These are phyloP conservation scores for Cataglyphis hispanica DNA, from an alignment of 1,140 invertebrate species.

Conservation along the genomic window DNA sequence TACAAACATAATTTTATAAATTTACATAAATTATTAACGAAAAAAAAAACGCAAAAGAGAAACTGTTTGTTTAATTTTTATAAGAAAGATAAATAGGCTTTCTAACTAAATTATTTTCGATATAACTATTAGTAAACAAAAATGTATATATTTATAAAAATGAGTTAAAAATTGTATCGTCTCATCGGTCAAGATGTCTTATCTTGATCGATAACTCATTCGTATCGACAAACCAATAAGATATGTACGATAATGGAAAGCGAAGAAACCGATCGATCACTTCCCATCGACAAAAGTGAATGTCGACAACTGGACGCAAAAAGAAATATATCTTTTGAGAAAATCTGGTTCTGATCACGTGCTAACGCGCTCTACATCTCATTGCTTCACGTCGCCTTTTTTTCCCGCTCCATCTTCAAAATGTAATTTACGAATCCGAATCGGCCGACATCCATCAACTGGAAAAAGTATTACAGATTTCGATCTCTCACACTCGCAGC, in stretches of 20 bases:
- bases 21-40: not conserved
- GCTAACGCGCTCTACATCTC: slow-evolving; percentile 36
- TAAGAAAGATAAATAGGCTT: not conserved
- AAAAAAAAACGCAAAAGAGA: not conserved
- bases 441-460: slow-evolving; percentile 71
- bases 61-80: not conserved
- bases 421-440: slow-evolving; percentile 75
- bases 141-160: not conserved
- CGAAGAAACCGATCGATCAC: slow-evolving; percentile 73
- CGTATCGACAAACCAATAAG: slow-evolving; percentile 59
- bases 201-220: slow-evolving; percentile 53
- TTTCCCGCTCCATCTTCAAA: slow-evolving; percentile 68
- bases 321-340: slow-evolving; percentile 66
- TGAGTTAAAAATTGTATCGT: not conserved
- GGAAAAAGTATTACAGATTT: slow-evolving; percentile 60
- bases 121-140: not conserved
- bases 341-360: slow-evolving; percentile 75
- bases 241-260: slow-evolving; percentile 22
- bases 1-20: not conserved
- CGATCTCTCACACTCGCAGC: slow-evolving; percentile 35
- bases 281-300: slow-evolving; percentile 67
- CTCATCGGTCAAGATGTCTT: slow-evolving; percentile 58
- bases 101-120: too few relatives aligned
- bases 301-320: slow-evolving; percentile 50
- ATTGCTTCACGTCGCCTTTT: slow-evolving; percentile 4